Conservation (phyloP, 2,113 vertebrate species). For the Chionomys nivalis region DNA sequence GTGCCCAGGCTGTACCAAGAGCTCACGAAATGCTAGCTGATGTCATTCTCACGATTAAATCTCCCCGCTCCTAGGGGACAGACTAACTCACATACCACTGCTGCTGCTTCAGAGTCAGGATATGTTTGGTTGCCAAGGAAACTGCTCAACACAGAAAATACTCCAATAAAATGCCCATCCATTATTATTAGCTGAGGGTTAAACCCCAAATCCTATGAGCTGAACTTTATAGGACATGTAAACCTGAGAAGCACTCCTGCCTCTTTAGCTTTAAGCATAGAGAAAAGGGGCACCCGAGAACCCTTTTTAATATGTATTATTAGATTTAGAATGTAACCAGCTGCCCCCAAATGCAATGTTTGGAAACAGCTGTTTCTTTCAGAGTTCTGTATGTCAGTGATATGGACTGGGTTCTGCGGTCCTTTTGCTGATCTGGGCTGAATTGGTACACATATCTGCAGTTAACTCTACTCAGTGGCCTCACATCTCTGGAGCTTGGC, state of each 20-base stretch:
- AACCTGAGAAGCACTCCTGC: background rate
- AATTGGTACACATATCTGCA: background rate
- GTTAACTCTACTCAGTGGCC: background rate
- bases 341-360: background rate
- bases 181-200: background rate
- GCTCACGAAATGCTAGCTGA: constrained; percentile 43
- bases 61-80: background rate
- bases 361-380: background rate
- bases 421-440: background rate
- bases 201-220: background rate
- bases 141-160: constrained; percentile 30
- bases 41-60: constrained; percentile 54
- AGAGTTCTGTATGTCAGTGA: background rate
- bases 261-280: background rate
- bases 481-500: background rate
- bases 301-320: background rate
- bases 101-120: background rate
- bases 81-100: background rate
- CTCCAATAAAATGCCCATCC: background rate
- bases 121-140: constrained; percentile 44
- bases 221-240: background rate
- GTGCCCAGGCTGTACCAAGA: background rate
- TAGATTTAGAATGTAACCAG: constrained; percentile 12
- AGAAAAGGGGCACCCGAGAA: background rate
- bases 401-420: background rate